Conservation (phyloP, 2,888 invertebrate species). For the Notocelia uddmanniana region DNA sequence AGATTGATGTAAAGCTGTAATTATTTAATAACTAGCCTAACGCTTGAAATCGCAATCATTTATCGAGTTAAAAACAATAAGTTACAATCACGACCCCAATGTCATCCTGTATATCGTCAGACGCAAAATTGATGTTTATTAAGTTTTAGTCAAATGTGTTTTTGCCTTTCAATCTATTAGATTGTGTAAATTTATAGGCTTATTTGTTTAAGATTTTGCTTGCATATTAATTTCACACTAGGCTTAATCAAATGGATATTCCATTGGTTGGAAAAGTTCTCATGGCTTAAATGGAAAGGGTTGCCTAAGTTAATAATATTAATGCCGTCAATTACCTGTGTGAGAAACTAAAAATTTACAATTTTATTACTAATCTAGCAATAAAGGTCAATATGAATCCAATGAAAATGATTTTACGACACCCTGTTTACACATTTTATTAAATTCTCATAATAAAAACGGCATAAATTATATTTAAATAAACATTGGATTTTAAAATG, state of each 20-base stretch:
- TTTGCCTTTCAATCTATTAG: too few relatives aligned
- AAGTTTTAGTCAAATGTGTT: too few relatives aligned
- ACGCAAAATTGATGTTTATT: too few relatives aligned
- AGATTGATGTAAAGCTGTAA: too few relatives aligned
- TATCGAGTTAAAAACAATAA: too few relatives aligned
- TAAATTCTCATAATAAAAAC: constrained; percentile 70
- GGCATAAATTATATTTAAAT: constrained; percentile 69
- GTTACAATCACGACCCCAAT: too few relatives aligned
- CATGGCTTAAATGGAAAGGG: constrained; percentile 25
- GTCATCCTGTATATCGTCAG: too few relatives aligned
- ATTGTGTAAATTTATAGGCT: too few relatives aligned
- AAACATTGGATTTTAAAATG: constrained; percentile 61
- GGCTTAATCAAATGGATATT: not conserved
- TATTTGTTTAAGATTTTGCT: too few relatives aligned
- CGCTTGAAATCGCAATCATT: too few relatives aligned
- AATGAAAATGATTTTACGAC: constrained; percentile 65
- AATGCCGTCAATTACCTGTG: constrained; percentile 60
- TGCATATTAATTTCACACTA: not conserved
- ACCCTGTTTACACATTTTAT: constrained; percentile 64
- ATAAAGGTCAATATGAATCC: constrained; percentile 65
- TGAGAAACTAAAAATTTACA: constrained; percentile 67
- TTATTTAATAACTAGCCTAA: too few relatives aligned
- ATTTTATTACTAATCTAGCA: constrained; percentile 60
- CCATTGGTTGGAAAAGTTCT: not conserved
- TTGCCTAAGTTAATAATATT: constrained; percentile 53